phyloP scores from a whole-genome alignment of 2,113 vertebrate genomes.

The Platysteira castanea region DNA sequence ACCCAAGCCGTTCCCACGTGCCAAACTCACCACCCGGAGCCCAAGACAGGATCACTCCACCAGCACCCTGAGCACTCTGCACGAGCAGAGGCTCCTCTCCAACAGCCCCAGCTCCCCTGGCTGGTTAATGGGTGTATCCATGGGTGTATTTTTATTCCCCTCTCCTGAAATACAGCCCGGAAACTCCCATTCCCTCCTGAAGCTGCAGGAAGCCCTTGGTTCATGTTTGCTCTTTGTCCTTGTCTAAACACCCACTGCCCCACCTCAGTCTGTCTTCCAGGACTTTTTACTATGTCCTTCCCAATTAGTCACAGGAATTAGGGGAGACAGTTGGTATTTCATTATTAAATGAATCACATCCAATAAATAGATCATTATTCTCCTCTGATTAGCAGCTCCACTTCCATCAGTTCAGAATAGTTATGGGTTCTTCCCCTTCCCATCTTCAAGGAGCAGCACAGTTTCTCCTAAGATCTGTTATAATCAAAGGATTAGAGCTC shows the following conservation, averaged over 20 bases:
- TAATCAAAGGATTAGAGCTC: conserved; percentile 44
- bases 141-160: background rate
- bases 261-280: background rate
- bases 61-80: background rate
- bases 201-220: background rate
- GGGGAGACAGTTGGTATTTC: conserved; percentile 18
- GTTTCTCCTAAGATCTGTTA: conserved; percentile 27
- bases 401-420: background rate
- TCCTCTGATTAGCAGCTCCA: conserved; percentile 10
- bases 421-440: background rate
- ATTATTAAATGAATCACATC: conserved; percentile 4
- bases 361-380: conserved; percentile 43
- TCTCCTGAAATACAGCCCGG: background rate
- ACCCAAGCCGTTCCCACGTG: background rate
- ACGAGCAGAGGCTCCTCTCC: rapidly evolving
- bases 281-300: background rate
- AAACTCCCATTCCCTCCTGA: background rate
- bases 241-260: background rate
- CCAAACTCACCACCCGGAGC: background rate
- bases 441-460: background rate
- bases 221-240: background rate
- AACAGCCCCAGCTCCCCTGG: background rate
- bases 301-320: background rate
- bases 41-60: too few species aligned
- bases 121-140: background rate